A percentile compares a stretch with the other conserved stretches of the same genome.
These are phyloP conservation scores for Callionymus lyra DNA, from an alignment of 2,113 vertebrate species.

Conservation along the genomic window DNA sequence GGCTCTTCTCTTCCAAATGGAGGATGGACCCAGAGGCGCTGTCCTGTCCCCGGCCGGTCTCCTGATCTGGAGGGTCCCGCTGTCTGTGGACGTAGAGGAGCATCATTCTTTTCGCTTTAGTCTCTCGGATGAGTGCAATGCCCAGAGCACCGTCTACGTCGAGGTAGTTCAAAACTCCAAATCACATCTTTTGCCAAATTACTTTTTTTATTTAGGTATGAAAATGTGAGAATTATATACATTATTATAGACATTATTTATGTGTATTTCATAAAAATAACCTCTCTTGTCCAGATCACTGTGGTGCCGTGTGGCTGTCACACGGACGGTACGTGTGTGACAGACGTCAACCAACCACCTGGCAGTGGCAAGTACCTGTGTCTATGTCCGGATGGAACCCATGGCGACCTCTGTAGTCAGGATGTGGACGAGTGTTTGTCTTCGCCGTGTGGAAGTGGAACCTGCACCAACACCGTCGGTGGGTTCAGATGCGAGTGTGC, in stretches of 20 bases:
- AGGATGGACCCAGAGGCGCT: slow-evolving; percentile 60
- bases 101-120: slow-evolving; percentile 56
- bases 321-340: slow-evolving; percentile 63
- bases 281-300: slow-evolving; percentile 45
- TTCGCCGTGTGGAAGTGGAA: slow-evolving; percentile 38
- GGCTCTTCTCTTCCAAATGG: slow-evolving; percentile 69
- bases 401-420: slow-evolving; percentile 62
- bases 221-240: background rate
- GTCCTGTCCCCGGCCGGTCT: slow-evolving; percentile 70
- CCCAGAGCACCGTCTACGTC: slow-evolving; percentile 60
- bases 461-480: slow-evolving; percentile 28
- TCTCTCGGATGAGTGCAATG: slow-evolving; percentile 67
- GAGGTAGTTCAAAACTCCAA: slow-evolving; percentile 47
- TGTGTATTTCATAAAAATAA: background rate
- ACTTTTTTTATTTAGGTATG: no score
- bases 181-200: no score
- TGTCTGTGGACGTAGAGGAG: background rate
- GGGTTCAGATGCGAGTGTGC: slow-evolving; percentile 60
- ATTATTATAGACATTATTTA: background rate
- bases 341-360: slow-evolving; percentile 66
- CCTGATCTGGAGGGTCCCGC: slow-evolving; percentile 70
- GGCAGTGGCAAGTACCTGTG: slow-evolving; percentile 75
- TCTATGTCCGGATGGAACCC: slow-evolving; percentile 58
- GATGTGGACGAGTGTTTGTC: slow-evolving; percentile 50
- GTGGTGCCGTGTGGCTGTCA: slow-evolving; percentile 69